These are phyloP conservation scores for Neoarius graeffei DNA, from an alignment of 2,113 vertebrate genomes.

Conservation along the genomic window DNA sequence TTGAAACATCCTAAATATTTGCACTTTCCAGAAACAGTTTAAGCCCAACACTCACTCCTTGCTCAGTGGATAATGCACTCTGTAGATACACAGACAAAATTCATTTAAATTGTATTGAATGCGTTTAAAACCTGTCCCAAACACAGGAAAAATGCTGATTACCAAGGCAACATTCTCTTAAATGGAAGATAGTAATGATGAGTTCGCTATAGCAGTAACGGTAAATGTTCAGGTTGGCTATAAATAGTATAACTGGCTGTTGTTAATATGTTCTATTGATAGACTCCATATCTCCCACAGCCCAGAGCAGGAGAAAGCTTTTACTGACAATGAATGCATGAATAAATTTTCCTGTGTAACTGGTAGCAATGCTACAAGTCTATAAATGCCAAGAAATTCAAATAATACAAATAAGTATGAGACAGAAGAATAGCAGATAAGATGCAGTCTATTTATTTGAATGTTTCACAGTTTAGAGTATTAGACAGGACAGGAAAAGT, in stretches of 20 bases:
- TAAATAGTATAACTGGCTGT: not conserved
- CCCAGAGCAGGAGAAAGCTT: not conserved
- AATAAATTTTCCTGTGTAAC: not conserved
- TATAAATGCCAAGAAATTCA: not conserved
- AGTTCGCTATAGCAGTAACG: not conserved
- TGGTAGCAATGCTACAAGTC: not conserved
- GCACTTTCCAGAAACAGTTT: not conserved
- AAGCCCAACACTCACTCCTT: not conserved
- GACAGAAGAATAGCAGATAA: conserved; percentile 4
- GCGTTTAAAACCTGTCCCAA: not conserved
- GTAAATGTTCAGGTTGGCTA: too few species aligned
- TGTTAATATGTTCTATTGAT: not conserved
- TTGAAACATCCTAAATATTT: not conserved
- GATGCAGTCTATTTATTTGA: conserved; percentile 87
- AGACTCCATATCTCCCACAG: not conserved
- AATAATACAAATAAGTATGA: not conserved
- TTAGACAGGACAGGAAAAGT: conserved; percentile 63
- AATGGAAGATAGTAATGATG: not conserved
- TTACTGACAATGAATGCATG: not conserved
- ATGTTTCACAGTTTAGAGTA: conserved; percentile 80
- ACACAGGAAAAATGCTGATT: not conserved
- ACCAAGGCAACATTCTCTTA: not conserved
- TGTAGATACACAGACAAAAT: not conserved
- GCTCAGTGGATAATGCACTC: not conserved
- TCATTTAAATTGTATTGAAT: not conserved